phyloP scores from a whole-genome alignment of 2,888 invertebrate species.

The Lydus trimaculatus region DNA sequence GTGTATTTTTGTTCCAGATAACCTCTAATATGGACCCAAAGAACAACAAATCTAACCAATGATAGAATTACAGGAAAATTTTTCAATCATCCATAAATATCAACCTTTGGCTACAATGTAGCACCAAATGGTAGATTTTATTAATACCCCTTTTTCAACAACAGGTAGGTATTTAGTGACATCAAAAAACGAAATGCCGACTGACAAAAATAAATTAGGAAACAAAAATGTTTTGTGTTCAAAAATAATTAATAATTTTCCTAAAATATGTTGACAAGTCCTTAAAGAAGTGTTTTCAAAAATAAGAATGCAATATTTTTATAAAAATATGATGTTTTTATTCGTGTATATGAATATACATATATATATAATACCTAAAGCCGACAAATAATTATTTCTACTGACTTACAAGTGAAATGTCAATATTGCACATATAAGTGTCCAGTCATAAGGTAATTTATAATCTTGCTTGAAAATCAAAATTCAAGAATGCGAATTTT shows the following conservation, averaged over 20 bases:
- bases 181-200: slow-evolving; percentile 30
- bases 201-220: neutral
- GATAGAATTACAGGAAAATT: too few species aligned
- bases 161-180: slow-evolving; percentile 23
- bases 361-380: too few species aligned
- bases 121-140: neutral
- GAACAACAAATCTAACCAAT: too few species aligned
- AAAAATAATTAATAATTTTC: neutral
- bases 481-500: neutral
- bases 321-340: too few species aligned
- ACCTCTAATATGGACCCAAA: too few species aligned
- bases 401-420: neutral
- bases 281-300: neutral
- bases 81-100: too few species aligned
- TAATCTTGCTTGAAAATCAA: slow-evolving; percentile 6
- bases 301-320: too few species aligned
- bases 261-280: neutral
- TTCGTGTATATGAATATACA: too few species aligned
- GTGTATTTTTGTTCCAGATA: too few species aligned
- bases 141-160: neutral
- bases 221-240: too few species aligned
- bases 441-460: neutral
- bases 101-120: neutral
- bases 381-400: neutral
- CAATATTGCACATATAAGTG: slow-evolving; percentile 1